Conservation (phyloP, 2,797 vertebrate species). For the Myotis myotis region DNA sequence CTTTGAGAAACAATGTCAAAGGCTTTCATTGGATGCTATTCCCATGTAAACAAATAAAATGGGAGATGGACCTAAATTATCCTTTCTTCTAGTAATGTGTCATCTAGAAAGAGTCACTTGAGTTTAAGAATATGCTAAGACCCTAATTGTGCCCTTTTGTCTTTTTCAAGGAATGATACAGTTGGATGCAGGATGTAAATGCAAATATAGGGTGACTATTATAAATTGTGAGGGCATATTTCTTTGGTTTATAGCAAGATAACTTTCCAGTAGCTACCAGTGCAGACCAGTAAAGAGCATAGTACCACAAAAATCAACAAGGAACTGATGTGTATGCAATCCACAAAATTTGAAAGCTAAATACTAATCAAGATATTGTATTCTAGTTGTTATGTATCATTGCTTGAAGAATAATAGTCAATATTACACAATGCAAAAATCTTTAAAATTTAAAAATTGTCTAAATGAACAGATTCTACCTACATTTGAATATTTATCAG, state of each 20-base stretch:
- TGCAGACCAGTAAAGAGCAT: neutral
- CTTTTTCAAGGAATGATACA: slow-evolving; percentile 33
- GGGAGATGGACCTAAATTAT: neutral
- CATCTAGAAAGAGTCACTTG: neutral
- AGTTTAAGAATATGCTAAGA: slow-evolving; percentile 42
- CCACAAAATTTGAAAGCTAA: neutral
- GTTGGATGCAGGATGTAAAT: neutral
- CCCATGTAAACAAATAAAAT: slow-evolving; percentile 22
- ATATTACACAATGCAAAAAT: neutral
- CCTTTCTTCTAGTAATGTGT: neutral
- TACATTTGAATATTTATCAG: neutral
- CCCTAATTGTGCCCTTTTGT: slow-evolving; percentile 39
- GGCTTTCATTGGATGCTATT: slow-evolving; percentile 1
- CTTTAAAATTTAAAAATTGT: neutral
- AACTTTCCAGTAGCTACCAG: neutral
- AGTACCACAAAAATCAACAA: neutral
- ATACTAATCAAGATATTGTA: neutral
- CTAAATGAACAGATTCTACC: neutral
- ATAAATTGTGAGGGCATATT: neutral
- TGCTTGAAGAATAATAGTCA: neutral
- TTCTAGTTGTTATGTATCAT: neutral
- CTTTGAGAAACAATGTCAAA: slow-evolving; percentile 56
- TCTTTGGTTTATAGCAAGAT: neutral
- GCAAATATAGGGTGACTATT: neutral
- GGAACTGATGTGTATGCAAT: neutral